Conservation (phyloP, 1,140 invertebrate genomes). For the Diuraphis noxia region DNA sequence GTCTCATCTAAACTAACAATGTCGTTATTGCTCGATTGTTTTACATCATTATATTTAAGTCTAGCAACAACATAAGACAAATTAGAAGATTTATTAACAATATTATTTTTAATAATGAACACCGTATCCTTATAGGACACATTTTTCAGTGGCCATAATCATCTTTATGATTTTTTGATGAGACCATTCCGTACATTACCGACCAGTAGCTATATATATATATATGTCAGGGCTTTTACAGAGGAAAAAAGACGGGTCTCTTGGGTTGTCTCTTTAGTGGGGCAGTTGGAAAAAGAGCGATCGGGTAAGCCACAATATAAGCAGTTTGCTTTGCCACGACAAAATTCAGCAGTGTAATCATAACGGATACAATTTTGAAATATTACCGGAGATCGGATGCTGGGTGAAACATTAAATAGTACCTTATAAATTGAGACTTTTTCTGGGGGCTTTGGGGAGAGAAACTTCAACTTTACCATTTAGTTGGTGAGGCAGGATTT, state of each 20-base stretch:
- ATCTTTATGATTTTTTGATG: not conserved
- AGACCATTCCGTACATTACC: not conserved
- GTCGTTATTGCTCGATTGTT: not conserved
- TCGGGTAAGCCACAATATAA: not conserved
- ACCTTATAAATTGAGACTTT: not conserved
- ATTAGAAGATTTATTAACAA: not conserved
- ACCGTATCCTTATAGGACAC: not conserved
- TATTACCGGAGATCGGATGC: not conserved
- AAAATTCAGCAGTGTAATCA: not conserved
- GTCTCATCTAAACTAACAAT: no score
- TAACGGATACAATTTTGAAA: not conserved
- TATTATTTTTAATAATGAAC: not conserved
- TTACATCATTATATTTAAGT: not conserved
- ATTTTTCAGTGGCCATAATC: conserved; percentile 21
- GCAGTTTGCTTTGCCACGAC: not conserved
- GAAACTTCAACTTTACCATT: not conserved
- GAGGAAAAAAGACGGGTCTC: not conserved
- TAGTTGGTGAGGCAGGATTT: not conserved
- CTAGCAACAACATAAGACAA: not conserved
- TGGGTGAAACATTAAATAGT: conserved; percentile 16
- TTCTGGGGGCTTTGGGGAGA: not conserved
- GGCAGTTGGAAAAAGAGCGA: no score
- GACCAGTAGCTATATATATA: not conserved
- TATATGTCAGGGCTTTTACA: not conserved
- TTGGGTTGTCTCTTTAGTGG: not conserved